phyloP scores from a whole-genome alignment of 2,888 invertebrate species.

The Podabrus alpinus region DNA sequence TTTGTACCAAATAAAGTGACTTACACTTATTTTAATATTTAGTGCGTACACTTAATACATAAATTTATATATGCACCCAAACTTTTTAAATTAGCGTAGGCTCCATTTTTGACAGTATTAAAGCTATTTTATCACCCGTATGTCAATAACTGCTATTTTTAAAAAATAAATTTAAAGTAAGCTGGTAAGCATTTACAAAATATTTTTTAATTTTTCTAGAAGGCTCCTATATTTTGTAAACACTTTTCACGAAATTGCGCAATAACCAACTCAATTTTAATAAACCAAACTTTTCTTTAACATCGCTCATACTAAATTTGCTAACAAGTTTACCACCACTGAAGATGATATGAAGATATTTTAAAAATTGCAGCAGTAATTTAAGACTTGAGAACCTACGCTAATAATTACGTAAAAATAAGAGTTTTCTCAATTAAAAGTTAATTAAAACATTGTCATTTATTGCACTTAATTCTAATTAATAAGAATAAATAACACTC shows the following conservation, averaged over 20 bases:
- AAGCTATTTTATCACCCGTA: slow-evolving; percentile 26
- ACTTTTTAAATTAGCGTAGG: slow-evolving; percentile 26
- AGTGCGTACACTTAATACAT: slow-evolving; percentile 16
- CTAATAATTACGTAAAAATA: not conserved
- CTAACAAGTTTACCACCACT: not conserved
- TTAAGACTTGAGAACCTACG: not conserved
- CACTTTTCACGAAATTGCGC: not conserved
- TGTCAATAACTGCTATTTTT: not conserved
- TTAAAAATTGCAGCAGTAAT: not conserved
- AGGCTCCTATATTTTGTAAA: not conserved
- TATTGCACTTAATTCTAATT: slow-evolving; percentile 1
- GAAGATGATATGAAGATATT: not conserved
- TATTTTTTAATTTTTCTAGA: not conserved
- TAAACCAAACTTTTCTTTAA: not conserved
- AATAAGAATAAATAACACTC: slow-evolving; percentile 1
- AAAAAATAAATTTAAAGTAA: not conserved
- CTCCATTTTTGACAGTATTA: slow-evolving; percentile 17
- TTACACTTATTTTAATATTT: slow-evolving; percentile 11
- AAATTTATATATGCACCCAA: slow-evolving; percentile 11
- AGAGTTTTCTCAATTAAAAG: not conserved
- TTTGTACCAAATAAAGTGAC: not conserved
- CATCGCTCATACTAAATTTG: no score
- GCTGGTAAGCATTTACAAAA: not conserved
- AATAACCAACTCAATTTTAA: not conserved
- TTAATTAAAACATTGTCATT: not conserved